Evolutionary conservation across 2,797 vertebrate genomes (phyloP).

Genomic region (Siniperca obscura): DNA sequence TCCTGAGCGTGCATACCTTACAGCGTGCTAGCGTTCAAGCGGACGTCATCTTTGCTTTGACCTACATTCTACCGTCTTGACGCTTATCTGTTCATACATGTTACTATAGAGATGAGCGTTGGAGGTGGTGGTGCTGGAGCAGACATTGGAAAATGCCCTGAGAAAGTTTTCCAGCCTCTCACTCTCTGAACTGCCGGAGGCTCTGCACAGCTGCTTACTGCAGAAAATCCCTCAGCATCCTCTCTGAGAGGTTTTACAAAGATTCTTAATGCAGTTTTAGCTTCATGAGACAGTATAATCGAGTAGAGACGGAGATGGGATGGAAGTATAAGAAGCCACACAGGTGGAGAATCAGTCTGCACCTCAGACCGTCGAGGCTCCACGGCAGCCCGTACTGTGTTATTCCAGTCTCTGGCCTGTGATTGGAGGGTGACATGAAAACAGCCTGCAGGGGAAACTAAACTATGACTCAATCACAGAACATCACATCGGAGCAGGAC

Average conservation of each 20-base stretch:
- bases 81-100: slow-evolving; percentile 64
- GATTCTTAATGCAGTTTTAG: background rate
- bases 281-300: background rate
- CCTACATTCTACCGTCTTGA: slow-evolving; percentile 70
- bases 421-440: slow-evolving; percentile 44
- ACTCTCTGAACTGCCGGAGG: slow-evolving; percentile 8
- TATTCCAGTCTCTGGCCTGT: slow-evolving; percentile 43
- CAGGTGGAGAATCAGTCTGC: slow-evolving; percentile 31
- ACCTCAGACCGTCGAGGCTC: slow-evolving; percentile 11
- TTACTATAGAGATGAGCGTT: slow-evolving; percentile 52
- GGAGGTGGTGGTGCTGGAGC: slow-evolving; percentile 50
- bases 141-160: slow-evolving; percentile 40
- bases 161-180: slow-evolving; percentile 46
- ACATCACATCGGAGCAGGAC: slow-evolving; percentile 45
- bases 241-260: background rate
- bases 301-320: background rate
- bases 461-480: slow-evolving; percentile 62
- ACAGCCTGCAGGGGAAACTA: slow-evolving; percentile 55
- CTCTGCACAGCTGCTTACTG: slow-evolving; percentile 46
- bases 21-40: background rate
- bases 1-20: slow-evolving; percentile 19
- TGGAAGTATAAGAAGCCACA: background rate
- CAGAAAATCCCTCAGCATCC: background rate
- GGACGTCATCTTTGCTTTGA: slow-evolving; percentile 69
- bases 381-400: background rate